Conservation (phyloP, 2,888 invertebrate genomes). For the Spisula solida region DNA sequence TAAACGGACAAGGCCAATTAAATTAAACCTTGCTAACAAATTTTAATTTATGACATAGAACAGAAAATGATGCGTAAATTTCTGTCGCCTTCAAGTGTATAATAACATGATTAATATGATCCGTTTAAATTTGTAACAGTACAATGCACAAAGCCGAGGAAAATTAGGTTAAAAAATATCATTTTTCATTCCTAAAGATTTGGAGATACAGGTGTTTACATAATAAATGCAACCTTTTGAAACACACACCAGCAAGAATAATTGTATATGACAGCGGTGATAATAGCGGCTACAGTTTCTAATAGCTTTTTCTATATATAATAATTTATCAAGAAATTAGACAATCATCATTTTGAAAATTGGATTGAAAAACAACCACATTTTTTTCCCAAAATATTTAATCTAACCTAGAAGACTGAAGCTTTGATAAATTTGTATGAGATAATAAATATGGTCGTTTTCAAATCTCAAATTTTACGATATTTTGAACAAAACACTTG, state of each 20-base stretch:
- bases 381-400: not conserved
- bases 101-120: not conserved
- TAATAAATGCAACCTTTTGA: slow-evolving; percentile 11
- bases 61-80: no score
- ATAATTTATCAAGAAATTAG: not conserved
- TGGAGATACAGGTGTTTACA: slow-evolving; percentile 10
- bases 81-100: no score
- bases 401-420: not conserved
- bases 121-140: not conserved
- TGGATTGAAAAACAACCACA: not conserved
- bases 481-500: slow-evolving; percentile 39
- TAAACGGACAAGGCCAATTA: no score
- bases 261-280: not conserved
- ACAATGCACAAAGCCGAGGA: not conserved
- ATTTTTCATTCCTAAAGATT: not conserved
- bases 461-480: slow-evolving; percentile 27
- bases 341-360: not conserved
- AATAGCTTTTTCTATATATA: not conserved
- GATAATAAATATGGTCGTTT: slow-evolving; percentile 19
- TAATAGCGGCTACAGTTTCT: not conserved
- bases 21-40: no score
- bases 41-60: no score
- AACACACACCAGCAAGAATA: not conserved
- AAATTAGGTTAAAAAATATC: slow-evolving; percentile 1
- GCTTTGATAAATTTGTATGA: not conserved